These are phyloP conservation scores for Pteruthius melanotis DNA, from an alignment of 2,113 vertebrate species.

Conservation along the genomic window DNA sequence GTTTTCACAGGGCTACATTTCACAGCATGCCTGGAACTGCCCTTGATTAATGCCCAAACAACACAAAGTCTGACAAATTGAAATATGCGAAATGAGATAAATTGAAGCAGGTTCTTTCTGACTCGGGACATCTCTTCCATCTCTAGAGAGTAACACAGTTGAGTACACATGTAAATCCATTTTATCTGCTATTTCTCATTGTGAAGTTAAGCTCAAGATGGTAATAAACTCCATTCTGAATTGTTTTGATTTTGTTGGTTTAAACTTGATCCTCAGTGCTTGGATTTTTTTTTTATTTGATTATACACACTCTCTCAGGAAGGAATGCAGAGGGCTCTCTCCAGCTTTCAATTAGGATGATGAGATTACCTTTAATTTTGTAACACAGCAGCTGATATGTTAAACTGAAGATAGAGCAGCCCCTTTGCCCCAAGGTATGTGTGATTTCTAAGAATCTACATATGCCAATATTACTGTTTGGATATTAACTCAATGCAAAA, in stretches of 20 bases:
- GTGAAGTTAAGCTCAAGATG: neutral
- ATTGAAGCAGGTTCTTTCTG: neutral
- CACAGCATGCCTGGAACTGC: neutral
- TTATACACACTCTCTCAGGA: neutral
- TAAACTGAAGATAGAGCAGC: neutral
- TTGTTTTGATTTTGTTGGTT: slow-evolving; percentile 35
- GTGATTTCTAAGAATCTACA: slow-evolving; percentile 47
- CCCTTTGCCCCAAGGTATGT: neutral
- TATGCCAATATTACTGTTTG: neutral
- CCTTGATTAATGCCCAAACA: neutral
- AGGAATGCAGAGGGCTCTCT: slow-evolving; percentile 25
- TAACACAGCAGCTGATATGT: neutral
- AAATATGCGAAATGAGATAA: slow-evolving; percentile 18
- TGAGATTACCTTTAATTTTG: slow-evolving; percentile 13
- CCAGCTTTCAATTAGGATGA: neutral
- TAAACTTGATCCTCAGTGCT: slow-evolving; percentile 35
- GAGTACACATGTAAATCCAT: neutral
- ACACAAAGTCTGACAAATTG: neutral
- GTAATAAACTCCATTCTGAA: neutral
- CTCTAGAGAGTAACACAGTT: neutral
- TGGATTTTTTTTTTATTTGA: slow-evolving; percentile 1
- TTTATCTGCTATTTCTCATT: neutral
- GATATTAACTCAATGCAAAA: slow-evolving; percentile 32
- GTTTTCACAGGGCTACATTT: neutral
- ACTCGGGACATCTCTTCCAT: neutral